Percentiles rank a stretch among this genome's conserved stretches.
phyloP scores from a whole-genome alignment of 2,113 vertebrate species.

The Misgurnus anguillicaudatus region DNA sequence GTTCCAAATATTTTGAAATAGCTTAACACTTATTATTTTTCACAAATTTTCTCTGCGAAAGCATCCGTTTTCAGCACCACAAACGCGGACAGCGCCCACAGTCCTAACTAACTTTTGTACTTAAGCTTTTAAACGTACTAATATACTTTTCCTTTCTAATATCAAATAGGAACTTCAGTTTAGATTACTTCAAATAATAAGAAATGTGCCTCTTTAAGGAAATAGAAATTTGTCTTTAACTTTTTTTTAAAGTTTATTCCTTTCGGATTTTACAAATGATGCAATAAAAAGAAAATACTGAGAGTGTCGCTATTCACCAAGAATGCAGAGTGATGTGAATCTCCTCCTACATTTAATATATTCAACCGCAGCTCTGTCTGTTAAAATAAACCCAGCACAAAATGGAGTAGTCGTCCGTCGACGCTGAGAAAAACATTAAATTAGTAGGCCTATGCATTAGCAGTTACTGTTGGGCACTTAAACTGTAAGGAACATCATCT shows the following conservation, averaged over 20 bases:
- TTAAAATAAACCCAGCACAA: neutral
- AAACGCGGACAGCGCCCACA: neutral
- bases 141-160: too few relatives aligned
- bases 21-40: neutral
- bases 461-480: too few relatives aligned
- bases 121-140: too few relatives aligned
- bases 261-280: neutral
- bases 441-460: neutral
- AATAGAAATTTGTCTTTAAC: too few relatives aligned
- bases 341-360: neutral
- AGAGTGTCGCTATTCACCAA: slow-evolving; percentile 46
- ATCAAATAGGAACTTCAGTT: too few relatives aligned
- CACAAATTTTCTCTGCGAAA: neutral
- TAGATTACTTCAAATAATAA: too few relatives aligned
- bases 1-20: too few relatives aligned
- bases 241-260: neutral
- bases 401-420: neutral
- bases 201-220: too few relatives aligned
- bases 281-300: neutral
- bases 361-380: neutral
- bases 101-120: neutral
- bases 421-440: neutral
- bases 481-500: too few relatives aligned
- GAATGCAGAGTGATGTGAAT: neutral
- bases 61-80: neutral